Percentiles rank a stretch among this genome's conserved stretches.
These are phyloP conservation scores for Calliphora vomitoria DNA, from an alignment of 2,888 invertebrate genomes.

Conservation along the genomic window DNA sequence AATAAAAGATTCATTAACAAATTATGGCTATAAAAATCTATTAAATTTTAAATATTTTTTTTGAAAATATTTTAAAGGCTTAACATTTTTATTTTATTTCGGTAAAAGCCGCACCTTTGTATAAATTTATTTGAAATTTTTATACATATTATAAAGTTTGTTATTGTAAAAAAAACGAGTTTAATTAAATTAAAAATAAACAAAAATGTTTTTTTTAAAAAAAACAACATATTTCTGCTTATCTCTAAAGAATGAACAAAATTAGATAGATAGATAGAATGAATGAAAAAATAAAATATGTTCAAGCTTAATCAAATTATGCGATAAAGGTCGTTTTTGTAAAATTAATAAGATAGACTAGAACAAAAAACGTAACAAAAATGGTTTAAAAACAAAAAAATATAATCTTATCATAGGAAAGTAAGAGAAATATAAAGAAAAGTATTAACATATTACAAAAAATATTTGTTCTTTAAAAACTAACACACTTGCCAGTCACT, in stretches of 20 bases:
- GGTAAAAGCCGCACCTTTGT: conserved; percentile 20
- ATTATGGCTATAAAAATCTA: conserved; percentile 7
- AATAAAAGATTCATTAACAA: conserved; percentile 2
- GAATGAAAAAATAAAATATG: conserved; percentile 29
- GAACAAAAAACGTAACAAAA: neutral
- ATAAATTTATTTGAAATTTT: conserved; percentile 6
- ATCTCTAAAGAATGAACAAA: conserved; percentile 5
- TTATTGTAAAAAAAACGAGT: conserved; percentile 29
- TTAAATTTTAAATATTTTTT: conserved; percentile 11
- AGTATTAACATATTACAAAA: neutral
- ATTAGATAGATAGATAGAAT: neutral
- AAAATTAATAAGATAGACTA: conserved; percentile 6
- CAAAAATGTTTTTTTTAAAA: neutral
- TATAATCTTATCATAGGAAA: conserved; percentile 28
- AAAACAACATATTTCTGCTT: neutral
- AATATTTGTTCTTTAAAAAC: neutral
- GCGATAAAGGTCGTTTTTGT: conserved; percentile 43
- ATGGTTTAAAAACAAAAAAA: conserved; percentile 11
- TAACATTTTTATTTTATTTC: conserved; percentile 15
- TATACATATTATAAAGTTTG: neutral
- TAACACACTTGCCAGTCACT: neutral
- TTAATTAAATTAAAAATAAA: conserved; percentile 5
- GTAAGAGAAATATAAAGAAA: neutral
- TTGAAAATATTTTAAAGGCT: conserved; percentile 26
- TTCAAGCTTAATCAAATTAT: conserved; percentile 54